A percentile compares a stretch with the other conserved stretches of the same genome.
phyloP scores from a whole-genome alignment of 2,797 vertebrate species.

The Mormyrops attenuatus region DNA sequence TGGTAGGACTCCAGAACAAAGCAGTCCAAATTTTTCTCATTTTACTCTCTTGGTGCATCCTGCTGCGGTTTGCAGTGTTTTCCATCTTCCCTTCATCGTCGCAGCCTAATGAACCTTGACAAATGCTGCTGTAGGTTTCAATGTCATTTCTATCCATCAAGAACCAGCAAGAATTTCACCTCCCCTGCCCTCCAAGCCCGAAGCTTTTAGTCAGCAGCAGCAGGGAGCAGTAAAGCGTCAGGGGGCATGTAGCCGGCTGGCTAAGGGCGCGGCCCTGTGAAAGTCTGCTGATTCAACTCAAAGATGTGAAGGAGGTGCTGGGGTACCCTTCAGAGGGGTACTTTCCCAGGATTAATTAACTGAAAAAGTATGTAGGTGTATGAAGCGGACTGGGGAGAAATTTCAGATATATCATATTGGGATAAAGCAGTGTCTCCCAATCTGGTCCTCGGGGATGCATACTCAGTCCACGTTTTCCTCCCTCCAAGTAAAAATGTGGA shows the following conservation, averaged over 20 bases:
- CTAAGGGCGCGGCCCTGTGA: neutral
- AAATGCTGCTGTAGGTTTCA: neutral
- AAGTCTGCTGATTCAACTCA: neutral
- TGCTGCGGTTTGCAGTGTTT: slow-evolving; percentile 43
- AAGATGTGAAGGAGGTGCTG: neutral
- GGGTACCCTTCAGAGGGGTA: neutral
- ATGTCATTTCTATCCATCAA: slow-evolving; percentile 22
- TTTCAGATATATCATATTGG: neutral
- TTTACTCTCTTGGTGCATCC: slow-evolving; percentile 42
- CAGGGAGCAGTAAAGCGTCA: neutral
- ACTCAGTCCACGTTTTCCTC: neutral
- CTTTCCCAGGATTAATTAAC: neutral
- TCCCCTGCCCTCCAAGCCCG: neutral
- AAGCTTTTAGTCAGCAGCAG: neutral
- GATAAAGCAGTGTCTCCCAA: neutral
- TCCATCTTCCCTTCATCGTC: slow-evolving; percentile 36
- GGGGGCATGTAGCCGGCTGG: neutral
- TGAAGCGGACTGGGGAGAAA: neutral
- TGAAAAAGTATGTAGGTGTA: neutral
- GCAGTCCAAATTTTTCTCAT: slow-evolving; percentile 46
- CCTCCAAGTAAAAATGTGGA: neutral
- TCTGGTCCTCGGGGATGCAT: neutral
- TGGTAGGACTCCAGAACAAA: slow-evolving; percentile 51
- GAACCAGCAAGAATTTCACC: slow-evolving; percentile 3
- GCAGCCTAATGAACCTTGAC: neutral